Conservation (phyloP, 2,888 invertebrate species). For the Eupithecia abbreviata region DNA sequence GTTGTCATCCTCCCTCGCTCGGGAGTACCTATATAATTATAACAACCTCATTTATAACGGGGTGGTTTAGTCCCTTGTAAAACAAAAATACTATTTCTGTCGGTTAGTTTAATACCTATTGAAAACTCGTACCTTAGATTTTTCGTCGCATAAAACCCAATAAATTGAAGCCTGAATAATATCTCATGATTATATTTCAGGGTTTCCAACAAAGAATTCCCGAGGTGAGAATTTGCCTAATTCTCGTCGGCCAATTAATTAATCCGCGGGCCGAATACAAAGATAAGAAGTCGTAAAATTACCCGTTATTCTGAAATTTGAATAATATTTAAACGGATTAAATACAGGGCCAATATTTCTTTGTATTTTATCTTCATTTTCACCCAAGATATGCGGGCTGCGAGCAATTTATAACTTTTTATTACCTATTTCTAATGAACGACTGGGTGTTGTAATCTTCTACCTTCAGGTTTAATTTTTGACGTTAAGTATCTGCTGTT, state of each 20-base stretch:
- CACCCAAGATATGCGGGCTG: not conserved
- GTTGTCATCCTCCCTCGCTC: too few relatives aligned
- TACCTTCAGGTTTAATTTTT: not conserved
- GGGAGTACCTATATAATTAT: too few relatives aligned
- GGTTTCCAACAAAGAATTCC: constrained; percentile 22
- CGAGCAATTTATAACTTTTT: not conserved
- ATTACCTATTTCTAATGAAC: not conserved
- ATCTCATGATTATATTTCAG: constrained; percentile 9
- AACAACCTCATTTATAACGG: too few relatives aligned
- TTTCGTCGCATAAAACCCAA: not conserved
- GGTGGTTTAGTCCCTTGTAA: too few relatives aligned
- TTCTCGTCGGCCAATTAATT: constrained; percentile 50
- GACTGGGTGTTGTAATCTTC: not conserved
- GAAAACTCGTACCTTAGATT: not conserved
- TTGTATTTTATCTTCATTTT: not conserved
- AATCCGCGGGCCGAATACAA: constrained; percentile 52
- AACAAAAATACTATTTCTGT: too few relatives aligned
- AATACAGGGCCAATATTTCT: constrained; percentile 18
- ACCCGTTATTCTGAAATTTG: constrained; percentile 32
- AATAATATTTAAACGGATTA: constrained; percentile 24
- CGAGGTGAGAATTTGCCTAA: constrained; percentile 27
- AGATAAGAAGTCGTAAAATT: constrained; percentile 46
- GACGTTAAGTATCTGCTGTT: not conserved
- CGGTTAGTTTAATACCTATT: too few relatives aligned
- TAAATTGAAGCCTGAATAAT: constrained; percentile 2